phyloP scores from a whole-genome alignment of 2,888 invertebrate species.

The Ryuthela nishihirai region DNA sequence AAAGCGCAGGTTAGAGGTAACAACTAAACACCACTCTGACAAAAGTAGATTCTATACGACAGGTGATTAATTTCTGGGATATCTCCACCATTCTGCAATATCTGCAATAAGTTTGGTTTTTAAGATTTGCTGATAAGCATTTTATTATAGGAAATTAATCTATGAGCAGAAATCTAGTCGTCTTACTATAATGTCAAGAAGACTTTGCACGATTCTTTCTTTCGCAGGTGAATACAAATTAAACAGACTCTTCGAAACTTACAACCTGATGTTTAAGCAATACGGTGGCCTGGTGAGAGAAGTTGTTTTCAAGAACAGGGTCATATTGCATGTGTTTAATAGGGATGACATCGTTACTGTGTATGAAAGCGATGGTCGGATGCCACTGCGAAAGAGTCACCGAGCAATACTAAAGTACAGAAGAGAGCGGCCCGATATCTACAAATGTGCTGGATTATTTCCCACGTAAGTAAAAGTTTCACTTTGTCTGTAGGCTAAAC shows the following conservation, averaged over 20 bases:
- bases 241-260: conserved; percentile 64
- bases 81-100: too few relatives aligned
- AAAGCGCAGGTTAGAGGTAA: too few relatives aligned
- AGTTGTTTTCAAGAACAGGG: conserved; percentile 66
- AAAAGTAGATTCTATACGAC: too few relatives aligned
- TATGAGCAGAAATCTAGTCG: too few relatives aligned
- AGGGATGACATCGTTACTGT: conserved; percentile 75
- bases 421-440: conserved; percentile 64
- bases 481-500: too few relatives aligned
- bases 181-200: background rate
- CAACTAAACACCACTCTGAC: too few relatives aligned
- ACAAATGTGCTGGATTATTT: conserved; percentile 76
- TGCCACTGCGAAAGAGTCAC: conserved; percentile 75
- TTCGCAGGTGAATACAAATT: conserved; percentile 72
- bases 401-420: conserved; percentile 74
- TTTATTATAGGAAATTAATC: too few relatives aligned
- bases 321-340: conserved; percentile 72
- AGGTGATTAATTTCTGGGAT: too few relatives aligned
- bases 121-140: too few relatives aligned
- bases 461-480: conserved; percentile 81
- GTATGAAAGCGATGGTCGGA: conserved; percentile 64
- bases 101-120: too few relatives aligned
- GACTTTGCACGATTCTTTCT: background rate
- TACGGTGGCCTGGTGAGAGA: conserved; percentile 80
- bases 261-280: conserved; percentile 64